Base-by-base conservation (phyloP, 2,113 vertebrate genomes). In the Nyctibius bracteatus region DNA sequence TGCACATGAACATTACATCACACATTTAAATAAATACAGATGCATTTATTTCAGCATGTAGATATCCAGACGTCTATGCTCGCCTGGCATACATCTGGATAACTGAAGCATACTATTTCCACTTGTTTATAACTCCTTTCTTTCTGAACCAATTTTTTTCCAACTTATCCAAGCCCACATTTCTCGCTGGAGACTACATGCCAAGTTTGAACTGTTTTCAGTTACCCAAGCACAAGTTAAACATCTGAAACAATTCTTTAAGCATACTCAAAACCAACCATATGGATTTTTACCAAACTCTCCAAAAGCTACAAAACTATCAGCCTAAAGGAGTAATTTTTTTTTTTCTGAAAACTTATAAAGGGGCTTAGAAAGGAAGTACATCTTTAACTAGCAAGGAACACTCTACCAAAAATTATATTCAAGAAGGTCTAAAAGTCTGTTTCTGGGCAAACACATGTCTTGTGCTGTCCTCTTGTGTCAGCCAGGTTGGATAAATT, bases 41-140 rank as follows among this genome's bases (percentile, higher is more conserved):
- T 95, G 91, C 94, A 95, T 96, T 96, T 92, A 74, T 93, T 96
- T 95, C 90, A 96, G 88, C 95, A 86, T 96, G 74, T 96, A 95
- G 81, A 16, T 95, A 87, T 91, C 90, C 94, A 97, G 95, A 94
- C 93, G 23, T 95, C 94, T 93, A 2, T 74, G 82, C 92, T 95
- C 96, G 95, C 95, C 96, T 96, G 92, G 94, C 95, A 96, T 91
- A 94, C 95, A 96, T 97, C 96, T 97, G 94, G 96, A 81, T 94
- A 94, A 94, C 92, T 84, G 86, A 91, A 96, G 94, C 91, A 80
- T 94, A 87, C 86, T 85, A 96, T 97, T 96, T 96, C 96, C 94
- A 96, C 94, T 97, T 96, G 96, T 96, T 96, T 96, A 96, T 96
- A 96, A 96, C 95, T 94, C 88, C 91, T 96, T 97, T 96, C 92